Evolutionary conservation across 2,888 invertebrate species (phyloP).

Genomic region (Platypus cylindrus): DNA sequence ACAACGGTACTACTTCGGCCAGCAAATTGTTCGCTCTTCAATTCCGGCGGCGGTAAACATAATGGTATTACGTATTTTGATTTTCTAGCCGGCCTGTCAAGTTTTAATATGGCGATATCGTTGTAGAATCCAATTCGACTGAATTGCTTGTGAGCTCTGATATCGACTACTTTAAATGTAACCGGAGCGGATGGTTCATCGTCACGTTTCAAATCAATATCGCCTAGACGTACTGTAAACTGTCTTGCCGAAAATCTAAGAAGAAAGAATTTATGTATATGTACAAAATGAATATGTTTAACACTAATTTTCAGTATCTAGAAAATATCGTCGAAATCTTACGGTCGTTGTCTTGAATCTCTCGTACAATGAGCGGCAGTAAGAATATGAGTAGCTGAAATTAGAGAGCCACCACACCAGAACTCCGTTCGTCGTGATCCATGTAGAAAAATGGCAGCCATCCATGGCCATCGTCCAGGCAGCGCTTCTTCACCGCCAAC

Average conservation of each 20-base stretch:
- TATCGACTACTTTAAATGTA: slow-evolving; percentile 63
- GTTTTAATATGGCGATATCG: slow-evolving; percentile 76
- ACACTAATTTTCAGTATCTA: background rate
- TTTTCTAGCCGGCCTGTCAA: slow-evolving; percentile 62
- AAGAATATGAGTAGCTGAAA: slow-evolving; percentile 66
- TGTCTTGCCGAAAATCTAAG: slow-evolving; percentile 74
- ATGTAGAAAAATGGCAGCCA: slow-evolving; percentile 86
- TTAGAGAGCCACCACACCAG: slow-evolving; percentile 87
- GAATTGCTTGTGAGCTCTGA: slow-evolving; percentile 74
- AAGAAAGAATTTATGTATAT: slow-evolving; percentile 7
- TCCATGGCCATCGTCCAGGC: slow-evolving; percentile 90
- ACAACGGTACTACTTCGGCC: slow-evolving; percentile 74
- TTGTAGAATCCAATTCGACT: slow-evolving; percentile 88
- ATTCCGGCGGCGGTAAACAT: slow-evolving; percentile 59
- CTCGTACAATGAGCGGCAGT: slow-evolving; percentile 92
- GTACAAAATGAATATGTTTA: background rate
- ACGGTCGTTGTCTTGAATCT: slow-evolving; percentile 82
- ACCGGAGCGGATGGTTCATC: slow-evolving; percentile 77
- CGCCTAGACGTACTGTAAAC: slow-evolving; percentile 79
- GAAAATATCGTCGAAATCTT: slow-evolving; percentile 30
- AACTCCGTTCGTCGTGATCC: slow-evolving; percentile 75
- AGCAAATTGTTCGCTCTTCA: slow-evolving; percentile 49
- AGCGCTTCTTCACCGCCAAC: slow-evolving; percentile 80
- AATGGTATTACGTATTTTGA: slow-evolving; percentile 79
- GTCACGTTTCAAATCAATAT: slow-evolving; percentile 71